phyloP scores from a whole-genome alignment of 2,113 vertebrate species.

The Mesembrinibis cayennensis region DNA sequence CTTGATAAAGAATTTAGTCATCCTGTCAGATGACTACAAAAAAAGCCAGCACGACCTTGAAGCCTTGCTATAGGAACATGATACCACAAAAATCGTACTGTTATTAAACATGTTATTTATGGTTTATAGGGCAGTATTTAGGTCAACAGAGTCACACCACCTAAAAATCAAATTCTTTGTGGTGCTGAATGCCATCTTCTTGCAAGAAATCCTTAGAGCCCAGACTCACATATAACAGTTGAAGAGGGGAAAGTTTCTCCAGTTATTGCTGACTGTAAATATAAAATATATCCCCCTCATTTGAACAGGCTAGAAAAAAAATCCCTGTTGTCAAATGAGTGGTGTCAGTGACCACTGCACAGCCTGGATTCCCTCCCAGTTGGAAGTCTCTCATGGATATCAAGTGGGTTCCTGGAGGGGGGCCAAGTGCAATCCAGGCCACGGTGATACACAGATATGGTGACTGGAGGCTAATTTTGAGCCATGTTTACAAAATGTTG shows the following conservation, averaged over 20 bases:
- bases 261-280: background rate
- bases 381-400: slow-evolving; percentile 20
- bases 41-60: slow-evolving; percentile 58
- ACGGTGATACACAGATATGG: background rate
- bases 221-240: background rate
- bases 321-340: background rate
- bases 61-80: slow-evolving; percentile 64
- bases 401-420: background rate
- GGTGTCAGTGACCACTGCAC: background rate
- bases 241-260: background rate
- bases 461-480: background rate
- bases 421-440: background rate
- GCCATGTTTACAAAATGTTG: background rate
- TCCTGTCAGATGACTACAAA: slow-evolving; percentile 69
- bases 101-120: background rate
- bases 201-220: background rate
- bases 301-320: background rate
- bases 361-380: background rate
- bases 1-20: slow-evolving; percentile 64
- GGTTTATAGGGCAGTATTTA: background rate
- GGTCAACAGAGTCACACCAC: background rate
- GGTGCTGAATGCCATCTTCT: background rate
- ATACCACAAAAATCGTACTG: slow-evolving; percentile 64
- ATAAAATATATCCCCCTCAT: background rate
- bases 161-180: background rate